Evolutionary conservation across 2,113 vertebrate species (phyloP).

Genomic region (Toxostoma redivivum): DNA sequence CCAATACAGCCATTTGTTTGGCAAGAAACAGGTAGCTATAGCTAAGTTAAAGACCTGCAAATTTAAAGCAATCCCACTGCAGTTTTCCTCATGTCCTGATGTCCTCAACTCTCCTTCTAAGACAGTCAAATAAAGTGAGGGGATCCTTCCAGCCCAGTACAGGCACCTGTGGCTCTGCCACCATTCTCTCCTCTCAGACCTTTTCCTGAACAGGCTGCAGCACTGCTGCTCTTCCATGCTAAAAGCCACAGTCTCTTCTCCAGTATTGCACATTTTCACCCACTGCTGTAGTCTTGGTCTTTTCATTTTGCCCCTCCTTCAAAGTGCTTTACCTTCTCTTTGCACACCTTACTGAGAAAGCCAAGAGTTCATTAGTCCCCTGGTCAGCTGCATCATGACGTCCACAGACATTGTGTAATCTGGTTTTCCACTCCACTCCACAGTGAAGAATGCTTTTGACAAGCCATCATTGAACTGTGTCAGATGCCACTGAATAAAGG

Average conservation of each 20-base stretch:
- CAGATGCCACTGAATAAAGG: neutral
- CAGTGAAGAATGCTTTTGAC: slow-evolving; percentile 60
- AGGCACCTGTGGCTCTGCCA: neutral
- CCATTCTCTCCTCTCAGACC: neutral
- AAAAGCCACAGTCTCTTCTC: neutral
- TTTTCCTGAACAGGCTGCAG: neutral
- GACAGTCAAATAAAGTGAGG: neutral
- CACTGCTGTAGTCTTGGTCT: neutral
- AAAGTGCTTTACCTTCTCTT: neutral
- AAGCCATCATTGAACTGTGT: slow-evolving; percentile 55
- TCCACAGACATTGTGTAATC: neutral
- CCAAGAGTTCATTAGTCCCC: neutral
- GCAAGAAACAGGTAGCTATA: neutral
- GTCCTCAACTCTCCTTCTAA: neutral
- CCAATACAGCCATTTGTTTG: neutral
- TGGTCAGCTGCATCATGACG: neutral
- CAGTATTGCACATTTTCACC: neutral
- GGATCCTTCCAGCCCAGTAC: neutral
- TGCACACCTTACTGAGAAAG: neutral
- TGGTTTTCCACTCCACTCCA: slow-evolving; percentile 29
- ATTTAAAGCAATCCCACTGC: neutral
- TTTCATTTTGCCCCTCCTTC: neutral
- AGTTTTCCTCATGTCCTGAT: neutral
- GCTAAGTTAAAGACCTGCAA: neutral
- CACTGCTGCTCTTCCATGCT: neutral